phyloP scores from a whole-genome alignment of 2,888 invertebrate species.

The Xylota sylvarum region DNA sequence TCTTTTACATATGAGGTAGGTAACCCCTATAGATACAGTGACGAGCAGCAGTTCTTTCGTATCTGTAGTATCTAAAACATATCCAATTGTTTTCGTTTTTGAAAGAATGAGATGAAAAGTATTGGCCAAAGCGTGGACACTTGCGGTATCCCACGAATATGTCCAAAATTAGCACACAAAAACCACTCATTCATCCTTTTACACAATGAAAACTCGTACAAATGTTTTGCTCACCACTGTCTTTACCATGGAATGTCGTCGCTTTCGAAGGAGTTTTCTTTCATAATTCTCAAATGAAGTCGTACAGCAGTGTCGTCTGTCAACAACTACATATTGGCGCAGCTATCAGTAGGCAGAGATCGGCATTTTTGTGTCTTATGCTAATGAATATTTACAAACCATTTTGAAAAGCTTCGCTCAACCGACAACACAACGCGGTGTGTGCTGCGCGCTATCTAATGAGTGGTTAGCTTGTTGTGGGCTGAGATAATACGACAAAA shows the following conservation, averaged over 20 bases:
- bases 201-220: too few relatives aligned
- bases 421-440: slow-evolving; percentile 16
- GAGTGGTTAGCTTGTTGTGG: slow-evolving; percentile 32
- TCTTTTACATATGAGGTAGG: slow-evolving; percentile 32
- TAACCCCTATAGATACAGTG: slow-evolving; percentile 48
- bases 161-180: too few relatives aligned
- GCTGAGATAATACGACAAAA: slow-evolving; percentile 22
- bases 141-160: too few relatives aligned
- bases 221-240: slow-evolving; percentile 21
- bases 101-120: too few relatives aligned
- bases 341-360: slow-evolving; percentile 55
- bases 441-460: slow-evolving; percentile 37
- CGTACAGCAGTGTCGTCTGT: slow-evolving; percentile 60
- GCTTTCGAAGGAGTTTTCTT: slow-evolving; percentile 63
- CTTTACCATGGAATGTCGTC: slow-evolving; percentile 46
- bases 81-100: too few relatives aligned
- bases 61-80: background rate
- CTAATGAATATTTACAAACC: slow-evolving; percentile 73
- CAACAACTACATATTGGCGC: slow-evolving; percentile 67
- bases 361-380: slow-evolving; percentile 69
- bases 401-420: slow-evolving; percentile 61
- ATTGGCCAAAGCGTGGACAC: too few relatives aligned
- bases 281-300: slow-evolving; percentile 71
- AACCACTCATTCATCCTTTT: too few relatives aligned
- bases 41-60: background rate